Percentiles rank a stretch among this genome's conserved stretches.
phyloP scores from a whole-genome alignment of 2,888 invertebrate species.

The Cryptocephalus moraei region DNA sequence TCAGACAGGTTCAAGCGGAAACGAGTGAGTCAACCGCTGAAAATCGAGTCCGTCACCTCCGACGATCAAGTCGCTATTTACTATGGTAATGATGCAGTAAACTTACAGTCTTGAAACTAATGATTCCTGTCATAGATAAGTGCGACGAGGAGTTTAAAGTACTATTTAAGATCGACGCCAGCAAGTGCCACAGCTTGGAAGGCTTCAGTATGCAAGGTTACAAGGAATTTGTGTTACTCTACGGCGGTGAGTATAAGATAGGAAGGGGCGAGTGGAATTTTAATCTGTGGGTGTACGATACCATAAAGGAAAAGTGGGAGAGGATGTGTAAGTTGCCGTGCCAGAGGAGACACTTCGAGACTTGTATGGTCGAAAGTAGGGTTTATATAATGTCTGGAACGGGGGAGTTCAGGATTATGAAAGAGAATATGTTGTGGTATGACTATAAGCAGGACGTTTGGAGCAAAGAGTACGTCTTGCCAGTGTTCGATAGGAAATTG shows the following conservation, averaged over 20 bases:
- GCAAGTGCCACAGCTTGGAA: slow-evolving; percentile 18
- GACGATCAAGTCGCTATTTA: slow-evolving; percentile 11
- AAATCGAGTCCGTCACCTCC: neutral
- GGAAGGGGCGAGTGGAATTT: slow-evolving; percentile 32
- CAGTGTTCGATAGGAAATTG: slow-evolving; percentile 21
- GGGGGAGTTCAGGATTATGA: slow-evolving; percentile 22
- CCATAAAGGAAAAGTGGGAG: slow-evolving; percentile 28
- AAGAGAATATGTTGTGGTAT: slow-evolving; percentile 31
- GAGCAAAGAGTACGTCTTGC: slow-evolving; percentile 23
- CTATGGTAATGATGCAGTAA: slow-evolving; percentile 12
- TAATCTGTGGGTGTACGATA: slow-evolving; percentile 31
- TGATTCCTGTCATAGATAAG: slow-evolving; percentile 10
- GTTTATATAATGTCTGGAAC: slow-evolving; percentile 30
- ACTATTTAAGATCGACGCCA: slow-evolving; percentile 12
- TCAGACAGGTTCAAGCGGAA: slow-evolving; percentile 19
- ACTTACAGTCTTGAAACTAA: no score
- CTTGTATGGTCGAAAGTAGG: slow-evolving; percentile 26
- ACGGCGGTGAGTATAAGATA: slow-evolving; percentile 31
- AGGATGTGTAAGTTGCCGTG: slow-evolving; percentile 25
- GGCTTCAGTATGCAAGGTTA: slow-evolving; percentile 28
- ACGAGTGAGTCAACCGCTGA: slow-evolving; percentile 1
- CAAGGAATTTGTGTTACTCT: slow-evolving; percentile 30
- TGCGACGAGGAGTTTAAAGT: slow-evolving; percentile 10
- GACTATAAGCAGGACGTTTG: slow-evolving; percentile 27
- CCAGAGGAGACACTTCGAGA: slow-evolving; percentile 32